phyloP scores from a whole-genome alignment of 2,888 invertebrate genomes.

The Meteorus colon region DNA sequence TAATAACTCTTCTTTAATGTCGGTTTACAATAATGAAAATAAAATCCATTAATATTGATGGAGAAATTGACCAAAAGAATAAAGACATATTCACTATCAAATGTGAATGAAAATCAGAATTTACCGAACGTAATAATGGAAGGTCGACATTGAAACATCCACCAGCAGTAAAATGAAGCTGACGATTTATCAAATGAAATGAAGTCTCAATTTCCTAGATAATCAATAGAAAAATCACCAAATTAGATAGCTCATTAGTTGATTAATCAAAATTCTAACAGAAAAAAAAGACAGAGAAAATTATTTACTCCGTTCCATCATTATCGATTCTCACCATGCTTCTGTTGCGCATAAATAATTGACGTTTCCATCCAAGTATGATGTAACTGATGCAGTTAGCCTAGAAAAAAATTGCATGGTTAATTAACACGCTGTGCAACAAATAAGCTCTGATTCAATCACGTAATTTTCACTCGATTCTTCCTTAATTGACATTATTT shows the following conservation, averaged over 20 bases:
- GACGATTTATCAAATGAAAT: slow-evolving; percentile 62
- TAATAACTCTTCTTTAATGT: neutral
- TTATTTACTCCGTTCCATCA: no score
- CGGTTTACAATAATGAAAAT: neutral
- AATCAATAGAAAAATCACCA: slow-evolving; percentile 11
- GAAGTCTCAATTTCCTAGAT: slow-evolving; percentile 54
- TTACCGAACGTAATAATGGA: slow-evolving; percentile 65
- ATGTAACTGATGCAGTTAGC: slow-evolving; percentile 62
- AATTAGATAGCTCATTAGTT: neutral
- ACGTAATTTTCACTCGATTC: slow-evolving; percentile 16
- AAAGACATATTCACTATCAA: neutral
- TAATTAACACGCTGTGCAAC: slow-evolving; percentile 11
- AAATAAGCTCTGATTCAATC: neutral
- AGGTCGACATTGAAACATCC: slow-evolving; percentile 67
- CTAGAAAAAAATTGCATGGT: slow-evolving; percentile 54
- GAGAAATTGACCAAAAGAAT: neutral
- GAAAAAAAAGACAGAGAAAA: no score
- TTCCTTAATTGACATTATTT: neutral
- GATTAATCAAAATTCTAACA: no score
- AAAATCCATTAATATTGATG: neutral
- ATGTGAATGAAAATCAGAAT: slow-evolving; percentile 33
- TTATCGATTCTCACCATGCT: slow-evolving; percentile 40
- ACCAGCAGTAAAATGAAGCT: slow-evolving; percentile 64
- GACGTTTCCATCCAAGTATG: slow-evolving; percentile 60
- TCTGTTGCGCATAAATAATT: slow-evolving; percentile 43